Evolutionary conservation across 2,113 vertebrate genomes (phyloP).

Genomic region (Tachuris rubrigastra): DNA sequence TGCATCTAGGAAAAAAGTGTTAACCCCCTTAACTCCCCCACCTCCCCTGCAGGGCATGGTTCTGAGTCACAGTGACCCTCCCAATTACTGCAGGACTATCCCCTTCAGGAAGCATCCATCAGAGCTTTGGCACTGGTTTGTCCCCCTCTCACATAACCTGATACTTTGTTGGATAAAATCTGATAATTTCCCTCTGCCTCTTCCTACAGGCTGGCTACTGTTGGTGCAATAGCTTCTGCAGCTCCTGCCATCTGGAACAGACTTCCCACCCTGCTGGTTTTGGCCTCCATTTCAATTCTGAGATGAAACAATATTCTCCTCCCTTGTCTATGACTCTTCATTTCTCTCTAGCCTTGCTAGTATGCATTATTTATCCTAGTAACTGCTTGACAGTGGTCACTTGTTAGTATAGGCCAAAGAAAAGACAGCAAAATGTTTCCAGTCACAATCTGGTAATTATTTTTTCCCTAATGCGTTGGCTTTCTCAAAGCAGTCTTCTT

Average conservation of each 20-base stretch:
- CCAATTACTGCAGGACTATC: constrained; percentile 5
- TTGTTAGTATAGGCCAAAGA: background rate
- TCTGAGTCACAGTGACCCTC: constrained; percentile 57
- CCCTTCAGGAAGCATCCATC: background rate
- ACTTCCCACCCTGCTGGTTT: constrained; percentile 56
- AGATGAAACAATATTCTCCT: constrained; percentile 55
- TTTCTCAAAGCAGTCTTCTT: background rate
- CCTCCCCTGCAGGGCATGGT: background rate
- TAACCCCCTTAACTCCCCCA: background rate
- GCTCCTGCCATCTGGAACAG: constrained; percentile 59
- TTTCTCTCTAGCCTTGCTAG: constrained; percentile 22
- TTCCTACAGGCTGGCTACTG: constrained; percentile 43
- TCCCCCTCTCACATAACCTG: constrained; percentile 18
- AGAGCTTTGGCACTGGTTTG: background rate
- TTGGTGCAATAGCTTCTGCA: constrained; percentile 49
- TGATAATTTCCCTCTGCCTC: constrained; percentile 8
- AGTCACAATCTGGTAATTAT: background rate
- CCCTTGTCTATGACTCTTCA: constrained; percentile 11
- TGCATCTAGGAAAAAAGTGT: constrained; percentile 23
- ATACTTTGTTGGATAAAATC: constrained; percentile 6
- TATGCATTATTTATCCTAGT: constrained; percentile 41
- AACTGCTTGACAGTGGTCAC: constrained; percentile 39
- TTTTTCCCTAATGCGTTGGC: background rate
- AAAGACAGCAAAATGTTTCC: constrained; percentile 19
- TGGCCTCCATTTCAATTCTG: constrained; percentile 40